A percentile compares a stretch with the other conserved stretches of the same genome.
These are phyloP conservation scores for Thamnophis elegans DNA, from an alignment of 2,797 vertebrate genomes.

Conservation along the genomic window DNA sequence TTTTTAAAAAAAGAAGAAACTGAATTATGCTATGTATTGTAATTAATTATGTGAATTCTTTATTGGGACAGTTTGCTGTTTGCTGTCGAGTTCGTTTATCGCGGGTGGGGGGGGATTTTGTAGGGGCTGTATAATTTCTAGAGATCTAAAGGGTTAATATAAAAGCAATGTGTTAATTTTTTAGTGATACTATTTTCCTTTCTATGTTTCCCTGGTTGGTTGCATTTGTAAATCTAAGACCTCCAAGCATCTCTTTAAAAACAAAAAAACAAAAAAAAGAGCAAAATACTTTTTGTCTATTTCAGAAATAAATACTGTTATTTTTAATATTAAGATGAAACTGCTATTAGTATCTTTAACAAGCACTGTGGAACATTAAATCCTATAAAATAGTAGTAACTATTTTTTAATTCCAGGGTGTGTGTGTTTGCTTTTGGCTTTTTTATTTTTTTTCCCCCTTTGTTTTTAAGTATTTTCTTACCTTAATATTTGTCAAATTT, in stretches of 20 bases:
- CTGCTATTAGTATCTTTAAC: constrained; percentile 85
- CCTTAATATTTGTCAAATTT: constrained; percentile 78
- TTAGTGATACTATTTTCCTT: constrained; percentile 60
- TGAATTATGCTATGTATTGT: constrained; percentile 77
- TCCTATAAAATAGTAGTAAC: constrained; percentile 81
- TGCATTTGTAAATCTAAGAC: constrained; percentile 77
- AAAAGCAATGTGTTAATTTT: constrained; percentile 73
- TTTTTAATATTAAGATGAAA: constrained; percentile 93
- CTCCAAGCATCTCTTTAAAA: constrained; percentile 73
- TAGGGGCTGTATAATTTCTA: constrained; percentile 79
- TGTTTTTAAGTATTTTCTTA: constrained; percentile 85
- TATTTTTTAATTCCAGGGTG: constrained; percentile 86
- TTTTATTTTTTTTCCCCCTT: constrained; percentile 54
- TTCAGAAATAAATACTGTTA: constrained; percentile 90
- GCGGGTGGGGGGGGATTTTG: constrained; percentile 65
- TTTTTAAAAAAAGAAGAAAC: constrained; percentile 64
- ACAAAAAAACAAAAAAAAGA: constrained; percentile 63
- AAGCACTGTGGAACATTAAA: constrained; percentile 85
- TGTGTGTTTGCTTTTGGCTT: constrained; percentile 45
- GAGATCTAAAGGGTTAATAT: constrained; percentile 77
- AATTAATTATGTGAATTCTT: constrained; percentile 78
- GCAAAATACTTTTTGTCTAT: constrained; percentile 71
- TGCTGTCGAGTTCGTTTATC: constrained; percentile 58
- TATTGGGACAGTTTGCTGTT: constrained; percentile 69
- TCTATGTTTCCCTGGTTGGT: constrained; percentile 65